These are phyloP conservation scores for Glandiceps talaboti DNA, from an alignment of 53 echinoderm and acorn worm genomes.

Conservation along the genomic window DNA sequence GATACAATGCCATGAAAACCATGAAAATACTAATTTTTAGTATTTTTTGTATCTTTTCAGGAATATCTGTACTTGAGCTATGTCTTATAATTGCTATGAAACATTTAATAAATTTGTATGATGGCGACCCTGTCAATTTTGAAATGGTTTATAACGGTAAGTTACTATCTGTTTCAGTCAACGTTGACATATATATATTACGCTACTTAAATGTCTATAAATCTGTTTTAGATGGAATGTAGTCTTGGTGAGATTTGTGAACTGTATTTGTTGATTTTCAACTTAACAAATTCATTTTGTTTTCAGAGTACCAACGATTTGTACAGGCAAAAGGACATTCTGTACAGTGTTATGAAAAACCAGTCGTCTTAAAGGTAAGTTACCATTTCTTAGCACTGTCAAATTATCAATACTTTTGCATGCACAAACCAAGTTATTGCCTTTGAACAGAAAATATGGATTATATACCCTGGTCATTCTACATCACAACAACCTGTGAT, in stretches of 20 bases:
- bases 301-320: slow-evolving; percentile 85
- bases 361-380: slow-evolving; percentile 75
- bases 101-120: slow-evolving; percentile 72
- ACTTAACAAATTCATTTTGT: neutral
- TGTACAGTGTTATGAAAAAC: slow-evolving; percentile 72
- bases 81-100: slow-evolving; percentile 87
- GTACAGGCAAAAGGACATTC: slow-evolving; percentile 79
- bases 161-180: neutral
- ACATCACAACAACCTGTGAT: no score
- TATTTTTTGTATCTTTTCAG: slow-evolving; percentile 15
- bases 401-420: no score
- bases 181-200: neutral
- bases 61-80: slow-evolving; percentile 73
- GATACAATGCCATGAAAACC: no score
- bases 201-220: no score
- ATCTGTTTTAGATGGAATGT: no score
- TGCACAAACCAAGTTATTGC: no score
- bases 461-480: no score
- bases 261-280: no score
- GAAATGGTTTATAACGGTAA: slow-evolving; percentile 95
- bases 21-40: no score
- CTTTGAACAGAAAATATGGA: no score
- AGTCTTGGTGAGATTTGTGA: no score
- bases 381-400: no score
- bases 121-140: slow-evolving; percentile 89